Conservation (phyloP, 1,140 invertebrate genomes). For the Drosophila elegans region DNA sequence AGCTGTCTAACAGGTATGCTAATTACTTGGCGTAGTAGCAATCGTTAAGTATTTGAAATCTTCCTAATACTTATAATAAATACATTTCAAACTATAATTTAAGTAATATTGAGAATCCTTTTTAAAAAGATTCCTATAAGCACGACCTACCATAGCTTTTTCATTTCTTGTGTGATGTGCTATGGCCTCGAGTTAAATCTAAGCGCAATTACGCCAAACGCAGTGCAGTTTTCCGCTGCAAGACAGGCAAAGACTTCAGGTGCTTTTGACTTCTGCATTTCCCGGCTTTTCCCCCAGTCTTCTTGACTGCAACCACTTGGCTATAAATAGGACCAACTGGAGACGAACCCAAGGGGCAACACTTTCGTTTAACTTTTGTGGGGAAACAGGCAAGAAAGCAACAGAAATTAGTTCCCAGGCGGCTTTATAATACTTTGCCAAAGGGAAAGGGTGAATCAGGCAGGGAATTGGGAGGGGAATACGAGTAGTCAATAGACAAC, state of each 20-base stretch:
- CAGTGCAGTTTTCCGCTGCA: conserved; percentile 29
- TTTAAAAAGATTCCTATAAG: background rate
- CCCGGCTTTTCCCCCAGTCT: conserved; percentile 15
- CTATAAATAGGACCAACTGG: conserved; percentile 52
- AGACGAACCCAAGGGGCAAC: conserved; percentile 35
- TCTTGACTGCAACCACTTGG: conserved; percentile 24
- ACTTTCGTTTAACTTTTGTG: conserved; percentile 53
- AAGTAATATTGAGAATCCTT: too few relatives aligned
- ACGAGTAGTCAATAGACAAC: conserved; percentile 16
- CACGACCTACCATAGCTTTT: background rate
- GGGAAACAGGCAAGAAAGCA: background rate
- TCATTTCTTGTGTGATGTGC: background rate
- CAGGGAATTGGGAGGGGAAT: background rate
- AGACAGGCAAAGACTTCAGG: conserved; percentile 12
- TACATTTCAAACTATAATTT: too few relatives aligned
- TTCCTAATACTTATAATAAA: too few relatives aligned
- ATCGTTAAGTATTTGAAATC: background rate
- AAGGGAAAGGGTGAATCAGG: conserved; percentile 1
- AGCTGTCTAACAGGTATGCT: background rate
- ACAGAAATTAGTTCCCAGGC: conserved; percentile 53
- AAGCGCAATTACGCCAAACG: background rate
- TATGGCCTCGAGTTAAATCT: conserved; percentile 12
- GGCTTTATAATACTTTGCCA: conserved; percentile 17
- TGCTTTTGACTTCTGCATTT: conserved; percentile 5
- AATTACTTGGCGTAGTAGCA: background rate